Conservation (phyloP, 2,113 vertebrate species). For the Mirounga angustirostris region DNA sequence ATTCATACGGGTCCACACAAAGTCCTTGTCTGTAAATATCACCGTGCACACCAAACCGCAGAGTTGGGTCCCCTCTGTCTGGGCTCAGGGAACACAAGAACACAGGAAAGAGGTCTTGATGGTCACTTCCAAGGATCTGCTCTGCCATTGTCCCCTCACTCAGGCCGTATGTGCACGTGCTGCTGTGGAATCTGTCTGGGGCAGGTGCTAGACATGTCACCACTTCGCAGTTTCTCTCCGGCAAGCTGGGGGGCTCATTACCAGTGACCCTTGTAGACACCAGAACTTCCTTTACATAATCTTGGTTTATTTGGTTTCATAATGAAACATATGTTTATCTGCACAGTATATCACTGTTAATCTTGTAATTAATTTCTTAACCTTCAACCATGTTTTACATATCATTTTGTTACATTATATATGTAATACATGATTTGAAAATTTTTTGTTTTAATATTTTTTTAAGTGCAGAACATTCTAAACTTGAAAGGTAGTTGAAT, state of each 20-base stretch:
- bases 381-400: slow-evolving; percentile 31
- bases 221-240: fast-evolving
- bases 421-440: background rate
- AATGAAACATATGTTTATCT: slow-evolving; percentile 14
- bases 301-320: background rate
- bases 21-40: background rate
- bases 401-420: slow-evolving; percentile 54
- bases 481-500: slow-evolving; percentile 66
- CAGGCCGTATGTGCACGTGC: background rate
- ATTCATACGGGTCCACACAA: background rate
- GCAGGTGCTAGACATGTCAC: background rate
- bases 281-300: background rate
- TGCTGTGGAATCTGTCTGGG: slow-evolving; percentile 25
- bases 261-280: background rate
- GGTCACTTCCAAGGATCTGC: background rate
- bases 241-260: background rate
- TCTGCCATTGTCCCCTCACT: background rate
- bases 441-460: slow-evolving; percentile 29
- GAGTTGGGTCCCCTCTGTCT: background rate
- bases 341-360: slow-evolving; percentile 28
- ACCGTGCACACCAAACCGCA: background rate
- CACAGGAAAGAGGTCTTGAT: background rate
- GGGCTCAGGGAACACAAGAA: slow-evolving; percentile 39
- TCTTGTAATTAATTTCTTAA: slow-evolving; percentile 38
- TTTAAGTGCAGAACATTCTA: slow-evolving; percentile 34